Evolutionary conservation across 2,113 vertebrate species (phyloP).

Genomic region (Sporophila hypoxantha): DNA sequence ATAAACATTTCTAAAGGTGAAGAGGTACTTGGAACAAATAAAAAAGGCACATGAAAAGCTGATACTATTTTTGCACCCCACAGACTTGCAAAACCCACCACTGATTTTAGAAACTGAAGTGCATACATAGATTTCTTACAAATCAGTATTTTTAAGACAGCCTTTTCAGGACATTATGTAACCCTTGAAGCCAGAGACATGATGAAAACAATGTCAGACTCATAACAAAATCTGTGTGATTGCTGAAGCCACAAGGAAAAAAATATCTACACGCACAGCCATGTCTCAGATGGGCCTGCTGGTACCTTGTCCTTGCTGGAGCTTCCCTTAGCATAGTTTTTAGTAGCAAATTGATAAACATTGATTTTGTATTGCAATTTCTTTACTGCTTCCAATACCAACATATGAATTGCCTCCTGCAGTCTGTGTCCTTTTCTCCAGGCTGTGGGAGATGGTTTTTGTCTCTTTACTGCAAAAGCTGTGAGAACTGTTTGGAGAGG

Average conservation of each 20-base stretch:
- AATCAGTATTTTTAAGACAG: not conserved
- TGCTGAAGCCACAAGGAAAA: not conserved
- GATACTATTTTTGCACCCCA: not conserved
- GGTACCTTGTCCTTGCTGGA: not conserved
- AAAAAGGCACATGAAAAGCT: not conserved
- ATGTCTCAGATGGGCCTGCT: not conserved
- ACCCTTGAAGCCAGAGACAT: not conserved
- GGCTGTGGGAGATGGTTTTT: not conserved
- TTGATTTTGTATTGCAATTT: not conserved
- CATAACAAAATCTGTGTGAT: not conserved
- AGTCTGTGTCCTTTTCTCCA: not conserved
- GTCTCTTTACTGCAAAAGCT: not conserved
- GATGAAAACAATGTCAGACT: not conserved
- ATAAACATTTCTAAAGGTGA: not conserved
- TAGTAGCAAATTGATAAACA: not conserved
- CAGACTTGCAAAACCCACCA: not conserved
- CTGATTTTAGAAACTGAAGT: not conserved
- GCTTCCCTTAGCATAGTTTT: not conserved
- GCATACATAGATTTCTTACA: not conserved
- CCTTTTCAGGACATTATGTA: not conserved
- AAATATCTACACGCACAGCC: not conserved
- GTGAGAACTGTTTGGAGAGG: not conserved
- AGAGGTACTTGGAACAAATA: not conserved
- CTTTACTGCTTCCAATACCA: not conserved
- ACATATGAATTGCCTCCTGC: not conserved